Percentiles rank a stretch among this genome's conserved stretches.
Conservation (phyloP, 2,888 invertebrate genomes). For the Drosophila phalerata region DNA sequence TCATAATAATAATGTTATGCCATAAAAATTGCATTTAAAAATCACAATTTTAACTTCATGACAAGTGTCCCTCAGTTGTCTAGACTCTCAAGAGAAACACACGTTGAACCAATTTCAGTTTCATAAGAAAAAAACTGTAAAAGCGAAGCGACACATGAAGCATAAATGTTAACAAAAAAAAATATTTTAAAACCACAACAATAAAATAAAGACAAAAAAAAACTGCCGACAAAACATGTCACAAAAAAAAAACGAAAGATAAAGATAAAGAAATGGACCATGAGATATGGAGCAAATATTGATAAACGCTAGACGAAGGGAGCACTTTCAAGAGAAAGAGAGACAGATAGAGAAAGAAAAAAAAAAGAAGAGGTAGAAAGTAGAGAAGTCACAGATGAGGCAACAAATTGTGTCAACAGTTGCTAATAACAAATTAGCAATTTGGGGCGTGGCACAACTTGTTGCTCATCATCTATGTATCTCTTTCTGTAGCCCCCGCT, state of each 20-base stretch:
- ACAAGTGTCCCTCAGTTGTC: slow-evolving; percentile 2
- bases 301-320: slow-evolving; percentile 36
- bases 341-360: background rate
- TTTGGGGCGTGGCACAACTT: slow-evolving; percentile 45
- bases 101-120: slow-evolving; percentile 29
- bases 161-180: slow-evolving; percentile 5
- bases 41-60: slow-evolving; percentile 7
- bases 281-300: slow-evolving; percentile 37
- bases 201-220: background rate
- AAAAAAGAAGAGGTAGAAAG: background rate
- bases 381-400: slow-evolving; percentile 26
- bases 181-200: background rate
- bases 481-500: background rate
- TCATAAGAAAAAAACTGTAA: slow-evolving; percentile 22
- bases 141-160: slow-evolving; percentile 4
- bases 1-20: background rate
- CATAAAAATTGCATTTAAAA: background rate
- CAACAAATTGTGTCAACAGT: slow-evolving; percentile 49
- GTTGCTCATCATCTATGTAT: slow-evolving; percentile 19
- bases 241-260: background rate
- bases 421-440: slow-evolving; percentile 45
- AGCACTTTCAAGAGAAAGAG: background rate
- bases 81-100: slow-evolving; percentile 3
- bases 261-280: slow-evolving; percentile 17
- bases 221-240: slow-evolving; percentile 15